phyloP scores from a whole-genome alignment of 2,797 vertebrate species.

The Sparus aurata region DNA sequence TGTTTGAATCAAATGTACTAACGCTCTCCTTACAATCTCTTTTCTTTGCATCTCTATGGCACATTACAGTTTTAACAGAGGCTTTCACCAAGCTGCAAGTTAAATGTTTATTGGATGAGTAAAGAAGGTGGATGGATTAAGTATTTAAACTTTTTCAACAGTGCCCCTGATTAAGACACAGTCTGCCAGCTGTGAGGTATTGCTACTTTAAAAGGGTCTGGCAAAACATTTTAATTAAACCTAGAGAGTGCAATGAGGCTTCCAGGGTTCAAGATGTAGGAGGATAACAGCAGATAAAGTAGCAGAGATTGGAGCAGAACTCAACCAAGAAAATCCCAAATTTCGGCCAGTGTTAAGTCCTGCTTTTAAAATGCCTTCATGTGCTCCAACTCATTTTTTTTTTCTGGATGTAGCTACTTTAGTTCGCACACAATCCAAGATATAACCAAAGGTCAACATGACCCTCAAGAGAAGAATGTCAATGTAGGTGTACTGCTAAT shows the following conservation, averaged over 20 bases:
- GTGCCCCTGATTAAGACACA: background rate
- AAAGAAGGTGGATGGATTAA: background rate
- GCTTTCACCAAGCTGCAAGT: background rate
- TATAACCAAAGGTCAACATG: background rate
- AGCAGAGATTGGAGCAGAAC: conserved; percentile 13
- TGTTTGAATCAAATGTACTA: background rate
- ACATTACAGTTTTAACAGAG: background rate
- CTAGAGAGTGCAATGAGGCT: conserved; percentile 23
- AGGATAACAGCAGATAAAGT: conserved; percentile 24
- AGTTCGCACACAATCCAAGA: background rate
- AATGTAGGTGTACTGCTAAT: background rate
- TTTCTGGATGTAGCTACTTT: background rate
- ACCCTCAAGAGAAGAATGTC: background rate
- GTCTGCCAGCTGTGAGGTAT: background rate
- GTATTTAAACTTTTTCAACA: conserved; percentile 4
- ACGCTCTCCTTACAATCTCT: no score
- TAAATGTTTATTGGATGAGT: background rate
- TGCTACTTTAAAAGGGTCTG: conserved; percentile 9
- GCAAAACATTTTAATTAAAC: conserved; percentile 53
- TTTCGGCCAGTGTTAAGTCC: background rate
- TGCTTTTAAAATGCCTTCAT: conserved; percentile 8
- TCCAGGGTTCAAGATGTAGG: conserved; percentile 28
- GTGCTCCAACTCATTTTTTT: background rate
- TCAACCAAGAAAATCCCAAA: conserved; percentile 4
- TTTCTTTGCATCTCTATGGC: no score